Conservation (phyloP, 2,888 invertebrate species). For the Bursaphelenchus okinawaensis region DNA sequence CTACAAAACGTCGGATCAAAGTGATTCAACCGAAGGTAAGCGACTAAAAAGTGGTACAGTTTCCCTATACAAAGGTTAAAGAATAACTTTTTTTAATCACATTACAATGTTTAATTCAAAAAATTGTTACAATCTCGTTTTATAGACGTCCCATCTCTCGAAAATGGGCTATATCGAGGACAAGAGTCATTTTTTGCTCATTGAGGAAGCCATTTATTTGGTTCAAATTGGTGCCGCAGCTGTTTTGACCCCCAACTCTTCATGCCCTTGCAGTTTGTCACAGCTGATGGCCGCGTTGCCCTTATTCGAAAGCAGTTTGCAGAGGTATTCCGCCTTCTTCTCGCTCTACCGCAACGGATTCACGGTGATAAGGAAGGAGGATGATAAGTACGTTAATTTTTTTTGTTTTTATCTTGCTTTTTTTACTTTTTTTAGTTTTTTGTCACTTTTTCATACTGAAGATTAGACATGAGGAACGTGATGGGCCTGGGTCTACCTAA, state of each 20-base stretch:
- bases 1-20: not conserved
- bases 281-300: conserved; percentile 6
- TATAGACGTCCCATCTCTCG: conserved; percentile 34
- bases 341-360: not conserved
- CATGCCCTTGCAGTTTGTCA: not conserved
- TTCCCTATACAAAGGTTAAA: too few species aligned
- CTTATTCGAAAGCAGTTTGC: not conserved
- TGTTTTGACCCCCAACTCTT: not conserved
- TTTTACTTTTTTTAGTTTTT: too few species aligned
- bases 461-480: too few species aligned
- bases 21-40: not conserved
- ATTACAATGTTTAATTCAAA: not conserved
- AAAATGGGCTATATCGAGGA: conserved; percentile 31
- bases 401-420: too few species aligned
- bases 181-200: conserved; percentile 24
- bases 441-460: too few species aligned
- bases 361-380: not conserved
- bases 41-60: too few species aligned
- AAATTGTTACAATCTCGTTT: not conserved
- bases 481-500: too few species aligned
- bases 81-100: too few species aligned
- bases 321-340: not conserved
- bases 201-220: conserved; percentile 43
- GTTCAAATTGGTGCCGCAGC: conserved; percentile 26
- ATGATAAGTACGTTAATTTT: conserved; percentile 1